Base-by-base conservation (phyloP, 1,140 invertebrate genomes). In the Druon quercuslanigerum region DNA sequence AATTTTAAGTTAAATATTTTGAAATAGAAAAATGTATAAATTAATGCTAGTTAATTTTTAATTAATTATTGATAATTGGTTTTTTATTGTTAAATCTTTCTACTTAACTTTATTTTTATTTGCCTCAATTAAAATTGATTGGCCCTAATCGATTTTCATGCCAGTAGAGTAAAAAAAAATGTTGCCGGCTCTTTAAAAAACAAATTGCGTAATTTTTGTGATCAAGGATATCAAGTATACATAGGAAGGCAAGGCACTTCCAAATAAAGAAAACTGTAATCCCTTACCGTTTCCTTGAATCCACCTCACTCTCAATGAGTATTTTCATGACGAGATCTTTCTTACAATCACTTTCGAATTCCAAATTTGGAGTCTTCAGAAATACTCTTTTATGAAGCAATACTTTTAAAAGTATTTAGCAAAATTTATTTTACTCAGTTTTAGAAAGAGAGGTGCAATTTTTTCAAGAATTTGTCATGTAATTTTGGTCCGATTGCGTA, bases 211-310 rank as follows among this genome's bases (percentile, higher is more conserved):
- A 83, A 66, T 73, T 60, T 85, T 82, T 72, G 77, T 84, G 83
- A 80, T 83, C 87, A 89, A 89, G 87, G 88, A 89, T 84, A 85
- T 33, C 86, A 72, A 60, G 82, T 86, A 75, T 83, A 71, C 81
- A 78, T 84, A 77, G 77, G 73, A 56, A 71, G 51, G 72, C 76
- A 72, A 79, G 79, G 83, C 75, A 79, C 50, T 78, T 66, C 86
- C 86, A 86, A 87, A 87, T 87, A 85, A 81, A 87, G 86, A 76
- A 84, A 85, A 80, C 13, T 13, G 19, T 56, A 56, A 20, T 56
- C 17, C 54, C 17, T 16, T 25, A 16, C 25, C 33, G 60, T 33
- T 66, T 66, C 60, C 60, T 40, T 40, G 60, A 66, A 66, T 66
- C 57, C 20, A 40, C 57, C 57, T 66, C 0, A 66, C 25, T 9